Evolutionary conservation across 2,797 vertebrate species (phyloP), one percentile per base, ranked within the genome.

Genomic region (Halcyon badia): DNA sequence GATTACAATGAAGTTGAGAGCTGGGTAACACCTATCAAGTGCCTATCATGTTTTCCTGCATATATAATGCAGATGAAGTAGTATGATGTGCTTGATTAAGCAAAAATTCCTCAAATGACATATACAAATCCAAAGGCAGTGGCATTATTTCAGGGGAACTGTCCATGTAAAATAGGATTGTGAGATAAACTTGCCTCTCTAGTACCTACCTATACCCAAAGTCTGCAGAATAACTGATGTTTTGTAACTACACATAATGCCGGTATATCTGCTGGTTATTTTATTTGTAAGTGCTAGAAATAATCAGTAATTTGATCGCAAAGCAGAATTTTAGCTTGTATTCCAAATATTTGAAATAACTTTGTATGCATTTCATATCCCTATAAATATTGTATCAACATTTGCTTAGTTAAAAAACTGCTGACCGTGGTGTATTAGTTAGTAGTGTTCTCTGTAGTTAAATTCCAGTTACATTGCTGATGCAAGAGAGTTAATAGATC

Each of bases 401-500:
- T 87, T 95, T 96, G 78, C 68, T 92, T 97, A 92, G 70, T 94
- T 94, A 96, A 95, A 95, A 95, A 95, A 26, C 42, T 94, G 84
- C 79, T 93, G 89, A 96, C 94, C 88, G 10, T 51, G 83, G 91
- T 83, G 14, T 89, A 82, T 96, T 93, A 92, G 83, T 92, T 94
- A 96, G 80, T 90, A 95, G 18, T 8, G 41, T 92, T 97, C 93
- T 90, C 57, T 96, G 33, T 80, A 89, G 87, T 90, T 97, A 73
- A 91, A 76, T 64, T 96, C 73, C 80, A 91, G 30, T 84, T 96
- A 66, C 11, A 21, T 75, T 94, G 83, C 79, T 97, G 83, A 92
- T 92, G 75, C 68, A 92, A 81, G 87, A 78, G 22, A 89, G 26
- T 94, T 97, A 96, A 94, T 89, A 76, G 80, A 84, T 69, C 2